Base-by-base conservation (phyloP, 2,797 vertebrate genomes). In the Anas acuta region DNA sequence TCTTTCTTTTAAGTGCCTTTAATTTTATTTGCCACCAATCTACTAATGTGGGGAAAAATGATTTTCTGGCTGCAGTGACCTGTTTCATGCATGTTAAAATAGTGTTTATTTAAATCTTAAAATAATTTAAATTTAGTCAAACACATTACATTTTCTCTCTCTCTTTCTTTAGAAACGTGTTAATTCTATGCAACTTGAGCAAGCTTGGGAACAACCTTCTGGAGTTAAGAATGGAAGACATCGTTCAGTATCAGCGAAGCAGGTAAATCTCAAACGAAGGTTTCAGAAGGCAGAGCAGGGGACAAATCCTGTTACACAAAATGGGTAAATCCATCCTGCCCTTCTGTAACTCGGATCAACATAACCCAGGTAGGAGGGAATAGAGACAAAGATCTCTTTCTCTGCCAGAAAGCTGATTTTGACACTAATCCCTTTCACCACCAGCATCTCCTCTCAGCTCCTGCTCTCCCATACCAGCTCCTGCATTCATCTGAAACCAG, bases 171-270 rank as follows among this genome's bases (percentile, higher is more conserved):
- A 87, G 54, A 74, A 84, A 60, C 13, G 4, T 0, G 0, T 45
- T 28, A 6, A 22, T 54, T 47, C 28, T 57, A 43, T n/a, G 37
- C 33, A 79, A 11, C 51, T 13, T 10, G 22, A 49, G 30, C 61
- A 33, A 54, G 33, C 18, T 54, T 70, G 56, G 39, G 45, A 89
- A 32, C 39, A 60, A 54, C 57, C 45, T 91, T 64, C 20, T 4
- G 2, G 47, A 54, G 21, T 28, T 19, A 7, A 64, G 28, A 69
- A 37, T 10, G 13, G 45, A 60, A 18, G 45, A 60, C 32, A 28
- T 28, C 0, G 0, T 25, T 85, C 35, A 3, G 54, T 56, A n/a
- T 12, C 53, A 47, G 47, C 2, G 7, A 66, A 45, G 41, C 61
- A 57, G 73, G 47, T 78, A 51, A 61, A 61, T 25, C 17, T 56